A percentile compares a stretch with the other conserved stretches of the same genome.
Evolutionary conservation across 2,797 vertebrate genomes (phyloP).

Genomic region (Ptychobarbus kaznakovi): DNA sequence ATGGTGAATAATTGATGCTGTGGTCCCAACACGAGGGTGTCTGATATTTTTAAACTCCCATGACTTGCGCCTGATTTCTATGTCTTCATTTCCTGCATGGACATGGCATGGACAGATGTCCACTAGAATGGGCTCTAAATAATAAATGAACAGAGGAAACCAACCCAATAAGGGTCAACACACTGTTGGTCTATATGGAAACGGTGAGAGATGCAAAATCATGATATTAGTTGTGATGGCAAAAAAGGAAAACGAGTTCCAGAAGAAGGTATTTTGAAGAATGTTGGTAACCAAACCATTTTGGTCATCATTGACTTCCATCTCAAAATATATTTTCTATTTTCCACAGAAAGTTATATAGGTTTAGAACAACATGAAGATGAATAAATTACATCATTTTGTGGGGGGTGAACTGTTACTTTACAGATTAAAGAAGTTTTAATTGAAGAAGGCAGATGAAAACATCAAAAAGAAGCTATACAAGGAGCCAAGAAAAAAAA

Average conservation of each 20-base stretch:
- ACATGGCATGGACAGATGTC: conserved; percentile 17
- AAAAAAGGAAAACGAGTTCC: not conserved
- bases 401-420: not conserved
- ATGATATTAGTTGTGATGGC: not conserved
- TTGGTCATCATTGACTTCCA: not conserved
- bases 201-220: not conserved
- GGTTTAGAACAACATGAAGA: not conserved
- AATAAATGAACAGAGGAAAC: conserved; percentile 37
- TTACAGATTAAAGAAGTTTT: not conserved
- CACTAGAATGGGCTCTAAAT: conserved; percentile 24
- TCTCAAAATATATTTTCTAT: conserved; percentile 1
- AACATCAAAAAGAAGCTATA: conserved; percentile 22
- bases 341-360: not conserved
- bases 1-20: conserved; percentile 79
- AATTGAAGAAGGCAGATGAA: not conserved
- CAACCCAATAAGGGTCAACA: conserved; percentile 1
- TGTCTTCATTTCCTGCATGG: conserved; percentile 25
- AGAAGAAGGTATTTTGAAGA: not conserved
- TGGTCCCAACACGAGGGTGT: conserved; percentile 60
- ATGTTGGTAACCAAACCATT: not conserved
- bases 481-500: not conserved
- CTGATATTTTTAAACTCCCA: conserved; percentile 40
- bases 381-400: not conserved
- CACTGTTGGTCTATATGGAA: not conserved
- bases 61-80: not conserved